Evolutionary conservation across 2,888 invertebrate genomes (phyloP).

Genomic region (Tachina grossa): DNA sequence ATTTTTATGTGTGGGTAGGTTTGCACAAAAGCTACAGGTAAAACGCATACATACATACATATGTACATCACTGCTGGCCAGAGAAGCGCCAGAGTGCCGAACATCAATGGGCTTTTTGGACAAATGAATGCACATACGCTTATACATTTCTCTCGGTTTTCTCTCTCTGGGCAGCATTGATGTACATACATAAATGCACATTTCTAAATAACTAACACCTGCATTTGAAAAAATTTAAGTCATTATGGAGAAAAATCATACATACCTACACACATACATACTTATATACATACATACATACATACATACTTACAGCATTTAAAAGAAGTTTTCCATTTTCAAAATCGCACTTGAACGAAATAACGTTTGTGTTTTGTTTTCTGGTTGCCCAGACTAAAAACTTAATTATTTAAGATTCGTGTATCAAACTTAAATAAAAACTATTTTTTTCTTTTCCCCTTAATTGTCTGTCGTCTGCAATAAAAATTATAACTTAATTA

Average conservation of each 20-base stretch:
- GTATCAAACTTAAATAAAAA: slow-evolving; percentile 41
- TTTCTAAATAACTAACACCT: slow-evolving; percentile 35
- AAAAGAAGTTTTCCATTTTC: slow-evolving; percentile 25
- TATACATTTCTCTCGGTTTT: too few species aligned
- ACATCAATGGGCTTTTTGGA: too few species aligned
- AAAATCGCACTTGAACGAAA: slow-evolving; percentile 34
- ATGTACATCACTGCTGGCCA: too few species aligned
- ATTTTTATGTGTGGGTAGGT: too few species aligned
- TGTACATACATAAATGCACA: background rate
- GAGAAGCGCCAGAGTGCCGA: too few species aligned
- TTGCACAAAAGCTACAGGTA: background rate
- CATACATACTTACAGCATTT: background rate
- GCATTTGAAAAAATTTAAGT: slow-evolving; percentile 4
- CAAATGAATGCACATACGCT: too few species aligned
- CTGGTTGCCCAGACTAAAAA: slow-evolving; percentile 36
- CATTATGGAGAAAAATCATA: slow-evolving; percentile 7
- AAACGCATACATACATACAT: background rate
- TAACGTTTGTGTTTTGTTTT: slow-evolving; percentile 49
- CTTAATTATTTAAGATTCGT: background rate
- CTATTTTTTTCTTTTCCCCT: slow-evolving; percentile 36
- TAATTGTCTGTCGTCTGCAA: slow-evolving; percentile 30
- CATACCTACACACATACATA: too few species aligned
- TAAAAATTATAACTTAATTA: slow-evolving; percentile 19
- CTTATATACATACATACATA: too few species aligned
- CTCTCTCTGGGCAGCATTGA: too few species aligned